phyloP scores from a whole-genome alignment of 1,140 invertebrate genomes.

The Aphidius gifuensis region DNA sequence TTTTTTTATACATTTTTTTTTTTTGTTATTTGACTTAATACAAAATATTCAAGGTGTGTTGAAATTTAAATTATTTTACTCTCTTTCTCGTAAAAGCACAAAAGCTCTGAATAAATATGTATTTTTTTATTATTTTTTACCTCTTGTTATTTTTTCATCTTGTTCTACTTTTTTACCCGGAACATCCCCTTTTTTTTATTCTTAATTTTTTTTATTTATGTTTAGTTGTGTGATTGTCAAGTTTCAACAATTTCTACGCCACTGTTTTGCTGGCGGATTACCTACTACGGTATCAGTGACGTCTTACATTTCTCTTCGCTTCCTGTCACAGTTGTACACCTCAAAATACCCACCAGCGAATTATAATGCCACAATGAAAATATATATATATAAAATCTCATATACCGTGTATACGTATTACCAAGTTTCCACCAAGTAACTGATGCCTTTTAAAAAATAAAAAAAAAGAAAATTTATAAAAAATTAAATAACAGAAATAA shows the following conservation, averaged over 20 bases:
- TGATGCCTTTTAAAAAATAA: neutral
- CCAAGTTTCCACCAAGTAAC: too few species aligned
- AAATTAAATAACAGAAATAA: too few species aligned
- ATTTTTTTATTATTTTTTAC: too few species aligned
- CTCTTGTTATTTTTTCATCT: too few species aligned
- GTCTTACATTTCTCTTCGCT: conserved; percentile 20
- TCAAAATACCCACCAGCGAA: conserved; percentile 1
- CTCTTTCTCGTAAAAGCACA: too few species aligned
- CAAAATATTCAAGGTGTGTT: too few species aligned
- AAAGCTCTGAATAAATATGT: too few species aligned
- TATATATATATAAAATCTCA: neutral
- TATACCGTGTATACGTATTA: too few species aligned
- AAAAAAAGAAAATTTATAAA: neutral
- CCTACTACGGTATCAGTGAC: conserved; percentile 19
- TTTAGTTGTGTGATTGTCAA: too few species aligned
- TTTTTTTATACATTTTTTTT: neutral
- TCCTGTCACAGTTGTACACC: conserved; percentile 5
- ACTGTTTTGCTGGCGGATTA: conserved; percentile 14
- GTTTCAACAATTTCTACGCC: neutral
- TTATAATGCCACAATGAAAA: conserved; percentile 15
- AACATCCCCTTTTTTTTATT: neutral
- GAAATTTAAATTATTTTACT: too few species aligned
- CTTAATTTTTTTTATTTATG: neutral
- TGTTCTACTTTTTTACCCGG: too few species aligned
- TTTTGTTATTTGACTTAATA: neutral